Evolutionary conservation across 2,888 invertebrate species (phyloP).

Genomic region (Trimorus sp.): DNA sequence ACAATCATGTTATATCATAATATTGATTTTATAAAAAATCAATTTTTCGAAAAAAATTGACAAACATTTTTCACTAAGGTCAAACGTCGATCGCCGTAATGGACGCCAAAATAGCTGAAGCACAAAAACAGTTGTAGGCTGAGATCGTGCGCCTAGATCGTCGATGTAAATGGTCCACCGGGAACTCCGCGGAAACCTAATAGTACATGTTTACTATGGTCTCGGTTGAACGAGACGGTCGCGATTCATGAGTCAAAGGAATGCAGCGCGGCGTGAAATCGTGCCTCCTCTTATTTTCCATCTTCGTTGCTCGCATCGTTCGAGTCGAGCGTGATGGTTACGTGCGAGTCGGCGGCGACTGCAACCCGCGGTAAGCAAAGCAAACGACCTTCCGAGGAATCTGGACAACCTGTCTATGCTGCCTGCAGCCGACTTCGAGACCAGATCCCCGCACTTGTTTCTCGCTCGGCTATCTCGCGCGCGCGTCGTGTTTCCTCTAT

Average conservation of each 20-base stretch:
- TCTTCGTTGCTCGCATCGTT: slow-evolving; percentile 55
- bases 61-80: too few species aligned
- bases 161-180: slow-evolving; percentile 66
- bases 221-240: slow-evolving; percentile 61
- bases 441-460: slow-evolving; percentile 78
- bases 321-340: slow-evolving; percentile 67
- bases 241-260: slow-evolving; percentile 65
- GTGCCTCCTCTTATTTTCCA: slow-evolving; percentile 2
- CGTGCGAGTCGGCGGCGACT: too few species aligned
- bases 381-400: slow-evolving; percentile 82
- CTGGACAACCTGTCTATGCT: slow-evolving; percentile 81
- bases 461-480: slow-evolving; percentile 56
- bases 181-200: slow-evolving; percentile 59
- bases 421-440: slow-evolving; percentile 63
- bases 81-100: neutral
- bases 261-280: slow-evolving; percentile 22
- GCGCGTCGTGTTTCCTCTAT: slow-evolving; percentile 62
- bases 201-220: slow-evolving; percentile 65
- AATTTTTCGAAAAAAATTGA: too few species aligned
- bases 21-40: too few species aligned
- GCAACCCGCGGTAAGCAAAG: slow-evolving; percentile 79
- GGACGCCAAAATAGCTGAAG: neutral
- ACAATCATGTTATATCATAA: too few species aligned
- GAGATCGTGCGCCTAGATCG: slow-evolving; percentile 51
- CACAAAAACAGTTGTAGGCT: slow-evolving; percentile 52